Conservation (phyloP, 2,113 vertebrate species). For the Synchiropus splendidus region DNA sequence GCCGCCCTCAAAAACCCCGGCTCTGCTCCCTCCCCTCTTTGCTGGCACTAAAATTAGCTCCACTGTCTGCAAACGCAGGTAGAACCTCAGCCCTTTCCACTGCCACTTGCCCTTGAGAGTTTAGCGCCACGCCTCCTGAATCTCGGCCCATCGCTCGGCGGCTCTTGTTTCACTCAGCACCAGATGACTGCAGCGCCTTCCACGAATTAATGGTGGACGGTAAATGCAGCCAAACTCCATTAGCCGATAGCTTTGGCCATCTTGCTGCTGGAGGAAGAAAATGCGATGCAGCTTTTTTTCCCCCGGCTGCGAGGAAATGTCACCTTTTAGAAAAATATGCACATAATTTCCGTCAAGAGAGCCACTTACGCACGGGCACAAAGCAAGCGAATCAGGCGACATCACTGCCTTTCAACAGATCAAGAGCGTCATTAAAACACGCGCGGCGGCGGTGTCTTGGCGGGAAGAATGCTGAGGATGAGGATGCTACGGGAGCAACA, state of each 20-base stretch:
- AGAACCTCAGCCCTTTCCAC: slow-evolving; percentile 9
- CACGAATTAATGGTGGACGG: slow-evolving; percentile 56
- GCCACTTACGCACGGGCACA: slow-evolving; percentile 52
- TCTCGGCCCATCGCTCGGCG: background rate
- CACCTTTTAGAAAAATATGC: slow-evolving; percentile 60
- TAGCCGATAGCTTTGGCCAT: slow-evolving; percentile 51
- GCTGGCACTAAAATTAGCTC: slow-evolving; percentile 53
- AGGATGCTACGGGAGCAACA: slow-evolving; percentile 19
- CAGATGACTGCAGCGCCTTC: slow-evolving; percentile 42
- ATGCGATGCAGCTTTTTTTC: slow-evolving; percentile 1
- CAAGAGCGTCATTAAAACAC: slow-evolving; percentile 55
- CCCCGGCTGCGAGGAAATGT: slow-evolving; percentile 42
- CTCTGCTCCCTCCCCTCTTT: slow-evolving; percentile 9
- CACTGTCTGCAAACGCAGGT: slow-evolving; percentile 30
- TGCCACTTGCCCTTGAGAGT: slow-evolving; percentile 49
- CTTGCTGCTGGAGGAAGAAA: background rate
- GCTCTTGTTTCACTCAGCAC: slow-evolving; percentile 27
- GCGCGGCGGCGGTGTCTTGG: slow-evolving; percentile 37
- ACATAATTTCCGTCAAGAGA: slow-evolving; percentile 57
- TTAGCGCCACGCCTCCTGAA: slow-evolving; percentile 29
- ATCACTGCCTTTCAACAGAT: slow-evolving; percentile 52
- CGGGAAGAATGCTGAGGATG: slow-evolving; percentile 41
- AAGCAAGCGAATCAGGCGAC: slow-evolving; percentile 50
- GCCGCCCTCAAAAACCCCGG: slow-evolving; percentile 25
- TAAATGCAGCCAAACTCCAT: slow-evolving; percentile 43